phyloP scores from a whole-genome alignment of 2,888 invertebrate species.

The Chloroclystis v-ata region DNA sequence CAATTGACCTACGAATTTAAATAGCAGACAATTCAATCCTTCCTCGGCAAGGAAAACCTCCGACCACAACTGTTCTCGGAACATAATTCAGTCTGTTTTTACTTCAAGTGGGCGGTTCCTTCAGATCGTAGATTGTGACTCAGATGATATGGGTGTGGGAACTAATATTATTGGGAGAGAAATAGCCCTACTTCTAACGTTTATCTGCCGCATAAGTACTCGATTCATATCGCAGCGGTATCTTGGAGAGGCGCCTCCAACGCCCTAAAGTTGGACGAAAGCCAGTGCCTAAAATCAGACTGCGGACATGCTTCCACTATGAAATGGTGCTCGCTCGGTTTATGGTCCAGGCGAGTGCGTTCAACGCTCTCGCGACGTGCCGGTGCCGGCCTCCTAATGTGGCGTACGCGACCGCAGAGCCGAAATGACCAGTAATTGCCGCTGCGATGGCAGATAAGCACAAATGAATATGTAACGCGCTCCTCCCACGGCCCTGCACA shows the following conservation, averaged over 20 bases:
- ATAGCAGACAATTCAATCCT: constrained; percentile 47
- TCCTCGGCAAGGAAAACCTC: constrained; percentile 40
- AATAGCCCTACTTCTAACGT: constrained; percentile 44
- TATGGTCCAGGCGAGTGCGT: constrained; percentile 45
- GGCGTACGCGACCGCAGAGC: constrained; percentile 50
- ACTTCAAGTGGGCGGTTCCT: constrained; percentile 60
- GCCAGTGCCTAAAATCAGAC: constrained; percentile 63
- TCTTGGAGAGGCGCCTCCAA: constrained; percentile 41
- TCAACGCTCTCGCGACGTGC: constrained; percentile 45
- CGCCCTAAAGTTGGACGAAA: constrained; percentile 58
- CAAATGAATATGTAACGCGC: constrained; percentile 72
- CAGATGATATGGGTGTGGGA: constrained; percentile 67
- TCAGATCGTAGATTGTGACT: constrained; percentile 61
- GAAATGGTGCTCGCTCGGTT: constrained; percentile 37
- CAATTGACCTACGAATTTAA: constrained; percentile 44
- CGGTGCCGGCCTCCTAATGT: constrained; percentile 48
- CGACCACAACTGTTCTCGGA: constrained; percentile 45
- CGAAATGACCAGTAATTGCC: constrained; percentile 64
- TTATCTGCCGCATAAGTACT: constrained; percentile 52
- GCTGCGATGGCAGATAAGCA: constrained; percentile 68
- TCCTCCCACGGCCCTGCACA: constrained; percentile 66
- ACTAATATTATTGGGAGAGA: constrained; percentile 51
- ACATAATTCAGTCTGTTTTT: constrained; percentile 55
- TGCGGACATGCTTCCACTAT: constrained; percentile 57
- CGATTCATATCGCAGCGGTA: constrained; percentile 53